Conservation (phyloP, 2,113 vertebrate species). For the Kryptolebias marmoratus region DNA sequence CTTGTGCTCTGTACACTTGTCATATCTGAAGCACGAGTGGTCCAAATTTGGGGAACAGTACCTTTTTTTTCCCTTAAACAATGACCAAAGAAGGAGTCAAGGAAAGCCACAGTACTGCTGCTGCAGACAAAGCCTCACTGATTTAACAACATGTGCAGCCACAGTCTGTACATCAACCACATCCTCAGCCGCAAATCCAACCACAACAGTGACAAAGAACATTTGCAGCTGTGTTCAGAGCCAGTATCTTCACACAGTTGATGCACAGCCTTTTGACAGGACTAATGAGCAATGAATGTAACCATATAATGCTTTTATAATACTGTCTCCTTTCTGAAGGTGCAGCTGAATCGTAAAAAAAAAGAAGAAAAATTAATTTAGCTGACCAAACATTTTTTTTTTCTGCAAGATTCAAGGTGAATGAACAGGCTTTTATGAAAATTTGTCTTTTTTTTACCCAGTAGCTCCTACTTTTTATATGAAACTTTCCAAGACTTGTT, state of each 20-base stretch:
- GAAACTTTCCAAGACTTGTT: neutral
- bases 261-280: neutral
- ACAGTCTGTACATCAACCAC: slow-evolving; percentile 2
- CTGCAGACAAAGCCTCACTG: neutral
- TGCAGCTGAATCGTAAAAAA: neutral
- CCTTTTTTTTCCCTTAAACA: neutral
- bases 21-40: neutral
- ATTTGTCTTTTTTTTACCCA: neutral
- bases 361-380: neutral
- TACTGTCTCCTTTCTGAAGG: neutral
- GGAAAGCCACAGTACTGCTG: neutral
- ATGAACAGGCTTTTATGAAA: neutral
- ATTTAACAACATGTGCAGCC: neutral
- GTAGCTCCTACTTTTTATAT: neutral
- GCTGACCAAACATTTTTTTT: neutral
- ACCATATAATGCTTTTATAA: neutral
- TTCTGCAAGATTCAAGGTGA: neutral
- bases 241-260: neutral
- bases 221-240: slow-evolving; percentile 21
- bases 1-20: neutral
- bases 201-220: neutral
- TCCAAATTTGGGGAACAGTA: neutral
- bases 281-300: slow-evolving; percentile 12
- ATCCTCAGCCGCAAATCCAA: slow-evolving; percentile 2
- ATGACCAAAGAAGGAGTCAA: neutral